A percentile compares a stretch with the other conserved stretches of the same genome.
These are phyloP conservation scores for Girardia tigrina DNA, from an alignment of 2,888 invertebrate species.

Conservation along the genomic window DNA sequence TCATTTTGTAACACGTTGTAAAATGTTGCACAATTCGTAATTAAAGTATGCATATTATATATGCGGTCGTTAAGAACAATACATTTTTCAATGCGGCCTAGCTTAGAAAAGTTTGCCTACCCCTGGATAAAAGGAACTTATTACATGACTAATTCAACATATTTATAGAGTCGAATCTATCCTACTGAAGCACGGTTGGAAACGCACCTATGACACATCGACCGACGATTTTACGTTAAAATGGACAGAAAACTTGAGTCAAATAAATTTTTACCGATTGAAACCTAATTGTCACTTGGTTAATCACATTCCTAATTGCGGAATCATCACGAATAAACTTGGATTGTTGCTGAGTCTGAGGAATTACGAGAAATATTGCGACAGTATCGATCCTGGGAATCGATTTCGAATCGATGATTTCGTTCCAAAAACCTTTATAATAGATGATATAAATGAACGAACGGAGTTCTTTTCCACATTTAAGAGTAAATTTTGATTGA, in stretches of 20 bases:
- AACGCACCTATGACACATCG: conserved; percentile 43
- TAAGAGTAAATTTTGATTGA: conserved; percentile 37
- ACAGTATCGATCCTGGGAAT: conserved; percentile 42
- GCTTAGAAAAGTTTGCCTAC: no score
- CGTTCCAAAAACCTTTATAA: conserved; percentile 47
- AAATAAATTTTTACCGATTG: conserved; percentile 46
- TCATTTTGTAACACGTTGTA: no score
- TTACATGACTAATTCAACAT: no score
- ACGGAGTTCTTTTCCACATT: conserved; percentile 44
- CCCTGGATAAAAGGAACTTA: no score
- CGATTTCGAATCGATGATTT: conserved; percentile 44
- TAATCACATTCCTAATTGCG: conserved; percentile 49
- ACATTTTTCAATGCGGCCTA: no score
- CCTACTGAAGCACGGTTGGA: conserved; percentile 46
- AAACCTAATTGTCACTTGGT: conserved; percentile 46
- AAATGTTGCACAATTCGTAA: no score
- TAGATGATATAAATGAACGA: conserved; percentile 46
- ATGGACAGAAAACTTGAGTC: conserved; percentile 48
- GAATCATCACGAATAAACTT: conserved; percentile 49
- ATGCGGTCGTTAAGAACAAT: no score
- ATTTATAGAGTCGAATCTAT: conserved; percentile 44
- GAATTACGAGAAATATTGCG: conserved; percentile 44
- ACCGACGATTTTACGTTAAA: conserved; percentile 45
- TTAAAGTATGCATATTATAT: no score
- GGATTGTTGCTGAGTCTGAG: conserved; percentile 49